A percentile compares a stretch with the other conserved stretches of the same genome.
phyloP scores from a whole-genome alignment of 2,797 vertebrate species.

The Schizothorax lantsangensis region DNA sequence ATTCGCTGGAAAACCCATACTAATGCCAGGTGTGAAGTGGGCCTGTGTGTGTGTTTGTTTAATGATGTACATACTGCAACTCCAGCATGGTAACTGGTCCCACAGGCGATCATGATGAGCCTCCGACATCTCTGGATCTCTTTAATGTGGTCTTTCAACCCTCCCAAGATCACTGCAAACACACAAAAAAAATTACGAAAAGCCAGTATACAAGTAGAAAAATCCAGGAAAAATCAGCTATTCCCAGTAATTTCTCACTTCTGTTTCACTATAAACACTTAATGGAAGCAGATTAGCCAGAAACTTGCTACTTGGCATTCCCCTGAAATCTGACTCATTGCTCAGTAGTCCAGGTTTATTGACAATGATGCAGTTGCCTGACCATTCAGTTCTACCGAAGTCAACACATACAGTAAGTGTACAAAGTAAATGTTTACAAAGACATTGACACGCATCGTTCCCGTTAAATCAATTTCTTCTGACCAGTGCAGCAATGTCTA shows the following conservation, averaged over 20 bases:
- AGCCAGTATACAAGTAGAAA: background rate
- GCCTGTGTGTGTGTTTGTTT: background rate
- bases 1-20: background rate
- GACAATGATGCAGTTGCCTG: background rate
- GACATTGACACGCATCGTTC: background rate
- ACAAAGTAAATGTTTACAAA: background rate
- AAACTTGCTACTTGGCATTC: background rate
- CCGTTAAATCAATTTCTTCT: background rate
- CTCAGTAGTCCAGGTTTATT: background rate
- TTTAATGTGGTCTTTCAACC: conserved; percentile 98
- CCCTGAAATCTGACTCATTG: background rate
- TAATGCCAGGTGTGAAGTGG: background rate
- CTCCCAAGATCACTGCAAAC: conserved; percentile 89
- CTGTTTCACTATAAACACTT: background rate
- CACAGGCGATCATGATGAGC: conserved; percentile 96
- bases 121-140: conserved; percentile 96
- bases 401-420: background rate
- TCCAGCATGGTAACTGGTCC: conserved; percentile 96
- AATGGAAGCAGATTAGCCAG: background rate
- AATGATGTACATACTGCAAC: conserved; percentile 80
- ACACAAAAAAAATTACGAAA: conserved; percentile 26
- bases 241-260: background rate
- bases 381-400: background rate
- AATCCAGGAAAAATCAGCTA: background rate
- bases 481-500: background rate